phyloP scores from a whole-genome alignment of 1,140 invertebrate species.

The Lysiphlebus fabarum region DNA sequence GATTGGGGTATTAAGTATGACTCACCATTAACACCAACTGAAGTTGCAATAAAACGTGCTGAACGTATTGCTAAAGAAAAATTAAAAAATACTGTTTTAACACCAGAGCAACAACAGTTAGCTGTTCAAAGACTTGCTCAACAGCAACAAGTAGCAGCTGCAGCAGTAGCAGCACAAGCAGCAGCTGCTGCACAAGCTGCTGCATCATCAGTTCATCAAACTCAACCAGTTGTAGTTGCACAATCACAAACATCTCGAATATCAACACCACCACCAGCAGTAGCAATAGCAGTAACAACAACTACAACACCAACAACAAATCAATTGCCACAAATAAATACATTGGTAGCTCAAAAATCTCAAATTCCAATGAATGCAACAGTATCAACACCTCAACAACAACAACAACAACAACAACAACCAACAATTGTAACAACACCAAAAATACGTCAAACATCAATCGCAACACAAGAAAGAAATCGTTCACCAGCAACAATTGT shows the following conservation, averaged over 20 bases:
- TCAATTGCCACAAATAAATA: background rate
- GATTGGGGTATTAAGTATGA: slow-evolving; percentile 84
- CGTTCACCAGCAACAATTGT: slow-evolving; percentile 35
- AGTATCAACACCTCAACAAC: slow-evolving; percentile 17
- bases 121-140: slow-evolving; percentile 42
- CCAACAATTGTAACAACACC: slow-evolving; percentile 38
- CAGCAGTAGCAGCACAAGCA: slow-evolving; percentile 35
- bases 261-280: slow-evolving; percentile 25
- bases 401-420: slow-evolving; percentile 29
- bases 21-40: slow-evolving; percentile 75
- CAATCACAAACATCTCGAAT: slow-evolving; percentile 28
- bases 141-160: slow-evolving; percentile 32
- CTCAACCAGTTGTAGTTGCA: slow-evolving; percentile 7
- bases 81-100: slow-evolving; percentile 52
- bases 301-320: slow-evolving; percentile 19
- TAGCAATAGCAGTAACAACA: background rate
- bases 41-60: slow-evolving; percentile 78
- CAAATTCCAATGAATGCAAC: background rate
- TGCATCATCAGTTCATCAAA: slow-evolving; percentile 26
- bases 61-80: slow-evolving; percentile 84
- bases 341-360: background rate
- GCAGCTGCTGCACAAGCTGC: slow-evolving; percentile 29
- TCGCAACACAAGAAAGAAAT: slow-evolving; percentile 42
- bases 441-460: slow-evolving; percentile 36
- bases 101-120: slow-evolving; percentile 50